Base-by-base conservation (phyloP, 2,797 vertebrate species). In the Sebastes trivittatus region DNA sequence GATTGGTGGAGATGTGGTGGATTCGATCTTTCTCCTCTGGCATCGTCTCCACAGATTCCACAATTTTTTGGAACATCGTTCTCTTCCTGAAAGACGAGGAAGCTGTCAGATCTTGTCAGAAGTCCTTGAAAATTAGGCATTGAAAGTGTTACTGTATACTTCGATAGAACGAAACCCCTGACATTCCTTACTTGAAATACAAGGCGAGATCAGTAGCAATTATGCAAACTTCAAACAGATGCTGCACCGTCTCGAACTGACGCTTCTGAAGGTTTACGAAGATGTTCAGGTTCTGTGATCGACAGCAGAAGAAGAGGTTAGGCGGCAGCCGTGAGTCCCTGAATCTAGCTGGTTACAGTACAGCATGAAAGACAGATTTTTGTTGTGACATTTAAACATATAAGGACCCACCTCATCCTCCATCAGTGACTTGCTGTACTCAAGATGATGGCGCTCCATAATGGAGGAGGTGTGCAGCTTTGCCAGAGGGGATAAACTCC, bases 31-130 rank as follows among this genome's bases (percentile, higher is more conserved):
- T 97, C 85, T 98, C 98, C 0, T 96, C 94, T 73, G 95, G 29
- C 91, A 98, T 97, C 77, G 93, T 93, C 86, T 97, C 97, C 49
- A 96, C 90, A 60, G 89, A 61, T 42, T 98, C 96, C 27, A 99
- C 97, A 78, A 98, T 97, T 86, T 98, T 98, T 92, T 98, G 97
- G 94, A 98, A 98, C 97, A 98, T 97, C 7, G 97, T 97, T 92
- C 98, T 97, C 93, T 99, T 99, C 90, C 97, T 99, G 93, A 90
- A 81, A 93, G 46, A 84, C 0, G 13, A 71, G 9, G 59, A 55
- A 72, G 22, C 4, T 7, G 27, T 58, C 46, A 71, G 29, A 59
- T 38, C 5, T 46, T 52, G 52, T 34, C 11, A 27, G 27, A 70
- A 11, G 38, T 46, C 36, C 9, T 34, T 23, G 7, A 76, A 34